These are phyloP conservation scores for Amphibalanus amphitrite DNA, from an alignment of 1,140 invertebrate species.

Conservation along the genomic window DNA sequence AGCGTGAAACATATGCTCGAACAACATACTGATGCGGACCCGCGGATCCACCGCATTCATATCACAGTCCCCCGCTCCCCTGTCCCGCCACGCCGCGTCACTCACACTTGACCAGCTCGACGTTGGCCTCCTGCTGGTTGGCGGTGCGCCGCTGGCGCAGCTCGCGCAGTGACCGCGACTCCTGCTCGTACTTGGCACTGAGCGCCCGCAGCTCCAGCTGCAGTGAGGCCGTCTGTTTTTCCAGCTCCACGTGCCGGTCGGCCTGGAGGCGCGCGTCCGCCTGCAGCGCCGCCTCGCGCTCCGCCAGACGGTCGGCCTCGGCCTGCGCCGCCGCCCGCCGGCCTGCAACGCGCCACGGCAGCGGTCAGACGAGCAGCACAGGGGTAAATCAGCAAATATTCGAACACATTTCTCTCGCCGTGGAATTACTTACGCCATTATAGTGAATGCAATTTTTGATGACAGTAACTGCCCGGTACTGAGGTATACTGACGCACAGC, in stretches of 20 bases:
- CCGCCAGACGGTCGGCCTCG: constrained; percentile 20
- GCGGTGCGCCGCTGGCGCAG: neutral
- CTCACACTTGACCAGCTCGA: neutral
- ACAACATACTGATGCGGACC: no score
- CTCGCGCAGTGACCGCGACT: constrained; percentile 16
- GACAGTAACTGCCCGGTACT: no score
- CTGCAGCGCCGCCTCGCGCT: constrained; percentile 48
- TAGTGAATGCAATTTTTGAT: no score
- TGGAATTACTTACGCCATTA: no score
- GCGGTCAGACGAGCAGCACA: neutral
- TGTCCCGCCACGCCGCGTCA: no score
- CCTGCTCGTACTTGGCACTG: constrained; percentile 66
- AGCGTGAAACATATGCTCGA: no score
- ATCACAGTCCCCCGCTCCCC: no score
- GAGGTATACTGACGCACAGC: no score
- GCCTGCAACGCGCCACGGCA: neutral
- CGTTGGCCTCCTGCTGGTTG: constrained; percentile 2
- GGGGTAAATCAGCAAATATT: no score
- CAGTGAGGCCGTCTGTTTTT: constrained; percentile 74
- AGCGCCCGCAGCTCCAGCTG: constrained; percentile 71
- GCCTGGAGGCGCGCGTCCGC: constrained; percentile 57
- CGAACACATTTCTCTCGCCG: no score
- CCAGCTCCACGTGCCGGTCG: constrained; percentile 60
- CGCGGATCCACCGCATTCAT: no score
- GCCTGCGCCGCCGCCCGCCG: neutral